A percentile compares a stretch with the other conserved stretches of the same genome.
These are phyloP conservation scores for Poicephalus meyeri DNA, from an alignment of 2,113 vertebrate species.

Conservation along the genomic window DNA sequence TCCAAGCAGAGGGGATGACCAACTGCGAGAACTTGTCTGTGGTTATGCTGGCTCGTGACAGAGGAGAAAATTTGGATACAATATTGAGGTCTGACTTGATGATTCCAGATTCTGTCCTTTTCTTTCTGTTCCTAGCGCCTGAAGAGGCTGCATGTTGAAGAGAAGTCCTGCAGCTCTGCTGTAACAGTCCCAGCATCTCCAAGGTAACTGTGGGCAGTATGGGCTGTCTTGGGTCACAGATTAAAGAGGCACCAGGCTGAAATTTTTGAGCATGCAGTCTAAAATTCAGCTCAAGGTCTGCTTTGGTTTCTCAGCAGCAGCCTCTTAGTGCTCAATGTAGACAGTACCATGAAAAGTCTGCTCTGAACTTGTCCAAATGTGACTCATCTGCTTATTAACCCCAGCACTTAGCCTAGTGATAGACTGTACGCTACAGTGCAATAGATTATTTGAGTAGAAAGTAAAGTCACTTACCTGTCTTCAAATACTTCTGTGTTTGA, in stretches of 20 bases:
- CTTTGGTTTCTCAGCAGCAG: neutral
- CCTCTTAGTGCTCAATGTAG: neutral
- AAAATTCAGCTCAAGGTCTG: neutral
- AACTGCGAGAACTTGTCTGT: neutral
- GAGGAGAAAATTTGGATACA: neutral
- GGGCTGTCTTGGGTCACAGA: neutral
- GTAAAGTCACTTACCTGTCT: neutral
- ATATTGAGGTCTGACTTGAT: neutral
- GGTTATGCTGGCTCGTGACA: neutral
- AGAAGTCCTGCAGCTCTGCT: neutral
- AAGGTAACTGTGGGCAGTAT: constrained; percentile 25
- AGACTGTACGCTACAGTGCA: neutral
- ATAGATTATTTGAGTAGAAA: neutral
- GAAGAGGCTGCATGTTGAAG: constrained; percentile 55
- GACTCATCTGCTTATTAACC: neutral
- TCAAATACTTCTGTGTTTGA: neutral
- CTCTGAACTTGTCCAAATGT: neutral
- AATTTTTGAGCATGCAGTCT: neutral
- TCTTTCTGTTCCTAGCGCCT: constrained; percentile 31
- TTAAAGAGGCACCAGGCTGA: neutral
- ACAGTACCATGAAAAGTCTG: neutral
- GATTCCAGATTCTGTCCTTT: neutral
- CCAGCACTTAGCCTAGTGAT: neutral
- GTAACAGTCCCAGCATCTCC: neutral
- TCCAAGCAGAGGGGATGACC: neutral